Evolutionary conservation across 2,888 invertebrate genomes (phyloP).

Genomic region (Cerceris ruficornis): DNA sequence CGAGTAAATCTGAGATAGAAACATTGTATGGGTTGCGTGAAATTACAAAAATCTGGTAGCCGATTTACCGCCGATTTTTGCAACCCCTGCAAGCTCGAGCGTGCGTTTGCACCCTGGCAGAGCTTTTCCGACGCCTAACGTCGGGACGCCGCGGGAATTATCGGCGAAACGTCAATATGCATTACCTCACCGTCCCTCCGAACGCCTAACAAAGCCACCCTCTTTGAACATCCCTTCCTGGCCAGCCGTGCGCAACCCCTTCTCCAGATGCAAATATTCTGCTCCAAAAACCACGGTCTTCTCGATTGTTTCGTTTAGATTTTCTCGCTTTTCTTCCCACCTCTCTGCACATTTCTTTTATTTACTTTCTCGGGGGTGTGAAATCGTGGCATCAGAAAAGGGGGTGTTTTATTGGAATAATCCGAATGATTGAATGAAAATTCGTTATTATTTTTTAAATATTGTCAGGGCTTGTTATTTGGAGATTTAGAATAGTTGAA

Average conservation of each 20-base stretch:
- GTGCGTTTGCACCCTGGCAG: conserved; percentile 34
- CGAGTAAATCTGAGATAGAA: conserved; percentile 8
- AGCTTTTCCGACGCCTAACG: conserved; percentile 37
- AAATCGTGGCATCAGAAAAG: too few relatives aligned
- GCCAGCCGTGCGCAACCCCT: conserved; percentile 3
- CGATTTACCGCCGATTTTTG: conserved; percentile 23
- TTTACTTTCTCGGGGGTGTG: neutral
- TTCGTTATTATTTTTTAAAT: too few relatives aligned
- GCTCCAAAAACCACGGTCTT: too few relatives aligned
- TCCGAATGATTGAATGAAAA: too few relatives aligned
- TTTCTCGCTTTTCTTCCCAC: too few relatives aligned
- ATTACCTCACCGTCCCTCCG: conserved; percentile 45
- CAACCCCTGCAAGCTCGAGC: conserved; percentile 6
- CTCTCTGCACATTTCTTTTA: neutral
- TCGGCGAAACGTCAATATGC: conserved; percentile 78
- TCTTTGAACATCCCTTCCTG: conserved; percentile 31
- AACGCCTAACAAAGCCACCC: conserved; percentile 34
- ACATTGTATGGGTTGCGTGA: conserved; percentile 13
- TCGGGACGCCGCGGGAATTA: conserved; percentile 64
- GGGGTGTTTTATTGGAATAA: too few relatives aligned
- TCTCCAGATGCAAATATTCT: conserved; percentile 27
- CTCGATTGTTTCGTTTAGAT: too few relatives aligned
- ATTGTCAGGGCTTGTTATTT: too few relatives aligned
- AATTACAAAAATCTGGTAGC: conserved; percentile 14
- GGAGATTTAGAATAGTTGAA: too few relatives aligned